Conservation (phyloP, 2,797 vertebrate species). For the Thripadectes ignobilis region DNA sequence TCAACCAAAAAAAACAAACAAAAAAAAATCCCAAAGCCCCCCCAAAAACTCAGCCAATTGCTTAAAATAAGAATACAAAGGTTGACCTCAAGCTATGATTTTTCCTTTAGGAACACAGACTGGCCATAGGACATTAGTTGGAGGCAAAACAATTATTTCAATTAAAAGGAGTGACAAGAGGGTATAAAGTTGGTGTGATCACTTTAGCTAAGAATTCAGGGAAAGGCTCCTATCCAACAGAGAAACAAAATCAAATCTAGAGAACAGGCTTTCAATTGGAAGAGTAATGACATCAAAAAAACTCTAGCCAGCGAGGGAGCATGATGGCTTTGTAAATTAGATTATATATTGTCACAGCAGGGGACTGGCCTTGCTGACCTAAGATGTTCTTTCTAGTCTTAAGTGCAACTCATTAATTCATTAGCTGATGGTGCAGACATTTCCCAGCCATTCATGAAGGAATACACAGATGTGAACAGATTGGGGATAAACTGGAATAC, state of each 20-base stretch:
- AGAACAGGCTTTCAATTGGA: neutral
- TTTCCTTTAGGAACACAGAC: neutral
- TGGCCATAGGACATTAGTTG: rapidly evolving
- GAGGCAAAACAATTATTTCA: neutral
- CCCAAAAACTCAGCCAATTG: neutral
- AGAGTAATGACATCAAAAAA: neutral
- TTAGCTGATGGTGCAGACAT: neutral
- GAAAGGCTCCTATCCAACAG: neutral
- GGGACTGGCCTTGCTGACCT: neutral
- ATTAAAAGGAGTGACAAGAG: neutral
- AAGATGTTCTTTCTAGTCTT: conserved; percentile 14
- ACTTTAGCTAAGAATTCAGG: neutral
- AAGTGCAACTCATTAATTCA: conserved; percentile 14
- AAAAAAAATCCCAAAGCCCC: neutral
- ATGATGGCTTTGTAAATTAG: neutral
- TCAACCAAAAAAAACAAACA: rapidly evolving
- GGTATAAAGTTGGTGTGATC: neutral
- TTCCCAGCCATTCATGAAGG: neutral
- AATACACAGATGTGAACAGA: neutral
- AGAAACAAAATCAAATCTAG: neutral
- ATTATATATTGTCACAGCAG: neutral
- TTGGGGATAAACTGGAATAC: neutral
- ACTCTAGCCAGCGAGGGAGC: neutral
- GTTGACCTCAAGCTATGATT: neutral
- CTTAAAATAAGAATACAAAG: neutral